A percentile compares a stretch with the other conserved stretches of the same genome.
These are phyloP conservation scores for Plectus sambesii DNA, from an alignment of 1,140 invertebrate genomes.

Conservation along the genomic window DNA sequence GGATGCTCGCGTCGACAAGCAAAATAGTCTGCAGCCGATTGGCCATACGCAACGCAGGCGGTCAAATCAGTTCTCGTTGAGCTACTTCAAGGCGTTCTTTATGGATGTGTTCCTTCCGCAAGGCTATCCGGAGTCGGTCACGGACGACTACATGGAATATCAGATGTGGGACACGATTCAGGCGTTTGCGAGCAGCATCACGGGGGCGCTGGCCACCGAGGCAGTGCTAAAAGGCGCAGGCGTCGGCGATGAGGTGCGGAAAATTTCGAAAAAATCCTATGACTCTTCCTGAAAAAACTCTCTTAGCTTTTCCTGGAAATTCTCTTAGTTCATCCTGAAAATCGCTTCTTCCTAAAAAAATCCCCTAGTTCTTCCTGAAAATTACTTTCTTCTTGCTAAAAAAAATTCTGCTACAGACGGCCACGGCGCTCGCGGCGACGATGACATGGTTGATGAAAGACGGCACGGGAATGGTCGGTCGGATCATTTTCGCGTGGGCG, in stretches of 20 bases:
- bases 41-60: no score
- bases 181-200: conserved; percentile 45
- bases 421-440: conserved; percentile 77
- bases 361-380: conserved; percentile 8
- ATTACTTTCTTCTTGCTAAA: conserved; percentile 9
- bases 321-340: conserved; percentile 2
- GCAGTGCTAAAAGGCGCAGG: conserved; percentile 79
- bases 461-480: conserved; percentile 60
- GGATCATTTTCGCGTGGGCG: conserved; percentile 80
- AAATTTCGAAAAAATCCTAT: no score
- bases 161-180: conserved; percentile 90
- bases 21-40: no score
- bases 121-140: conserved; percentile 81
- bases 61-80: no score
- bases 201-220: conserved; percentile 66
- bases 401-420: conserved; percentile 46
- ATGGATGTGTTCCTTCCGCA: conserved; percentile 64
- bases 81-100: neutral
- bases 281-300: no score
- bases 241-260: conserved; percentile 68
- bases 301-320: no score
- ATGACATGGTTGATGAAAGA: conserved; percentile 84
- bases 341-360: neutral
- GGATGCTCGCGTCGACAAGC: no score
- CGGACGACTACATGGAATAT: conserved; percentile 73